Percentiles rank a stretch among this genome's conserved stretches.
phyloP scores from a whole-genome alignment of 1,140 invertebrate genomes.

The Aphelinus certus region DNA sequence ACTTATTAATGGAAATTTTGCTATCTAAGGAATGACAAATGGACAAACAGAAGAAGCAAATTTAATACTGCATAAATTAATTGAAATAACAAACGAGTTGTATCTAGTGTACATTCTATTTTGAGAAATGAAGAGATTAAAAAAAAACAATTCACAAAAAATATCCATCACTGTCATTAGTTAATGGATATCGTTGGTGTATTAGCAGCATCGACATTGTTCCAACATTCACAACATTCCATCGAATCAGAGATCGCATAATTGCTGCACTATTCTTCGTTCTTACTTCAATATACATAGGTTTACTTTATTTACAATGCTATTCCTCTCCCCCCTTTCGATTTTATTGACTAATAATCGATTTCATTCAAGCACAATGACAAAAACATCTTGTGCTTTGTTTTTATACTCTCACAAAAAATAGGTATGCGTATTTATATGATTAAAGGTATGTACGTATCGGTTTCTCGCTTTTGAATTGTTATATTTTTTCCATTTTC shows the following conservation, averaged over 20 bases:
- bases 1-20: too few species aligned
- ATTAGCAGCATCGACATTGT: constrained; percentile 49
- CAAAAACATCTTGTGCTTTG: constrained; percentile 51
- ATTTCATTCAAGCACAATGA: constrained; percentile 44
- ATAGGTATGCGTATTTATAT: constrained; percentile 42
- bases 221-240: constrained; percentile 50
- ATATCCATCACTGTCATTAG: too few species aligned
- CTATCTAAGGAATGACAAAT: constrained; percentile 25
- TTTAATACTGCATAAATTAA: constrained; percentile 25
- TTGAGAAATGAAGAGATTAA: background rate
- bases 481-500: constrained; percentile 7
- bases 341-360: constrained; percentile 56
- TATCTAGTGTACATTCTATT: too few species aligned
- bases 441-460: constrained; percentile 31
- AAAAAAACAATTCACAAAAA: background rate
- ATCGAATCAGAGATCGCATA: constrained; percentile 30
- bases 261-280: background rate
- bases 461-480: constrained; percentile 15
- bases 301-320: constrained; percentile 43
- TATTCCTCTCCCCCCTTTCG: constrained; percentile 45
- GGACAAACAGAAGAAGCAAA: constrained; percentile 35
- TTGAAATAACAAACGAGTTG: background rate
- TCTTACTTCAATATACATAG: constrained; percentile 38
- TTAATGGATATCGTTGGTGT: constrained; percentile 47
- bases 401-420: constrained; percentile 48